Conservation (phyloP, 23 tunicate species). For the Ciona savignyi region DNA sequence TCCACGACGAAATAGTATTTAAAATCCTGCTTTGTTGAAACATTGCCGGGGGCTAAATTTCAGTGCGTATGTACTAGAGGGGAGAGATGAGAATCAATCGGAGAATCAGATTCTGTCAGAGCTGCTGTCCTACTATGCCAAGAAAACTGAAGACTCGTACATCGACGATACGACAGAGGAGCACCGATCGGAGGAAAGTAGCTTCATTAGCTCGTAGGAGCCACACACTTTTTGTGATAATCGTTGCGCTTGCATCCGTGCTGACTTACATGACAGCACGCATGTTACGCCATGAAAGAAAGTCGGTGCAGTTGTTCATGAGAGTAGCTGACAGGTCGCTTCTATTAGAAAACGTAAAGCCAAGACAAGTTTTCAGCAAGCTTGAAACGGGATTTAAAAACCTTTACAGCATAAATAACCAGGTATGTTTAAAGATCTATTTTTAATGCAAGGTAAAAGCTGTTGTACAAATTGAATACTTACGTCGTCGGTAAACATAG, state of each 20-base stretch:
- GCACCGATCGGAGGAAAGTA: neutral
- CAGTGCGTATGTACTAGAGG: neutral
- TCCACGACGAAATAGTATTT: neutral
- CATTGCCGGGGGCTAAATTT: neutral
- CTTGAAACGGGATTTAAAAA: neutral
- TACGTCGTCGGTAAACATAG: no score
- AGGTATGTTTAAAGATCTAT: neutral
- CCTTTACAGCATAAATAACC: neutral
- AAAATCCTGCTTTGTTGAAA: neutral
- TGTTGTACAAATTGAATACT: no score
- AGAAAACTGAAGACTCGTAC: neutral
- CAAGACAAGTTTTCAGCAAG: neutral
- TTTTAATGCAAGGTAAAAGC: no score
- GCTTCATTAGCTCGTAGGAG: neutral
- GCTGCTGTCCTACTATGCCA: neutral
- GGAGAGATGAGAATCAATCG: neutral
- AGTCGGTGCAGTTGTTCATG: neutral
- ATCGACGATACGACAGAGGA: neutral
- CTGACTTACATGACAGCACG: neutral
- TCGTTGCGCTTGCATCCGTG: neutral
- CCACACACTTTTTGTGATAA: neutral
- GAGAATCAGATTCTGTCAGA: neutral
- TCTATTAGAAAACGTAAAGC: neutral
- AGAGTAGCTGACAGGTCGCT: neutral
- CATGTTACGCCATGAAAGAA: neutral